These are phyloP conservation scores for Aythya fuligula DNA, from an alignment of 2,797 vertebrate genomes.

Conservation along the genomic window DNA sequence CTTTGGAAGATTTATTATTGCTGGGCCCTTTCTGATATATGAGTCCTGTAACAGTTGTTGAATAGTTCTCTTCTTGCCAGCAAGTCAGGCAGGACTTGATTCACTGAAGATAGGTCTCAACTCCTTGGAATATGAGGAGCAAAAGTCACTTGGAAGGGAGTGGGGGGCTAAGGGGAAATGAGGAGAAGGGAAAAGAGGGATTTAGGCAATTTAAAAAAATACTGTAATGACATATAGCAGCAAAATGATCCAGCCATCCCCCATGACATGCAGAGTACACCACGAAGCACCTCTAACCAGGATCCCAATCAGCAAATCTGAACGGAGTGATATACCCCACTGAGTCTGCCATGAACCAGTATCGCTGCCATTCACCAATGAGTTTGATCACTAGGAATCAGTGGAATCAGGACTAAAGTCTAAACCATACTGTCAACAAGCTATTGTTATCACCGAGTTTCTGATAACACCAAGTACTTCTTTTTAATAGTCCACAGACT, in stretches of 20 bases:
- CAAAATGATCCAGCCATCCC: fast-evolving
- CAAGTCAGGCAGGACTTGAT: not conserved
- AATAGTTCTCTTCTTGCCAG: not conserved
- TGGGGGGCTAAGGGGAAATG: not conserved
- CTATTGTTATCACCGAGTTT: not conserved
- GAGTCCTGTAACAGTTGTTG: not conserved
- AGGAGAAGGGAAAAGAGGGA: not conserved
- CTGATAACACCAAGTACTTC: not conserved
- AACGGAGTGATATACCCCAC: not conserved
- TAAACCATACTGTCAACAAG: not conserved
- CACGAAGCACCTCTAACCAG: not conserved
- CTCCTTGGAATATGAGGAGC: not conserved
- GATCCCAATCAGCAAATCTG: not conserved
- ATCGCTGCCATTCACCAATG: not conserved
- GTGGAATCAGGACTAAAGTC: not conserved
- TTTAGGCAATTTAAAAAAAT: not conserved
- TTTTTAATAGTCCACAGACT: not conserved
- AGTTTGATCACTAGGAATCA: fast-evolving
- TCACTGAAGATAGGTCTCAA: not conserved
- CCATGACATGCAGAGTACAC: fast-evolving
- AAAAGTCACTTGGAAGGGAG: not conserved
- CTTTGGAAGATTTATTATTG: not conserved
- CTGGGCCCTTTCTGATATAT: not conserved
- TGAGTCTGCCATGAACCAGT: not conserved
- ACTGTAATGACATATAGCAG: not conserved